These are phyloP conservation scores for Harpegnathos saltator DNA, from an alignment of 1,140 invertebrate species.

Conservation along the genomic window DNA sequence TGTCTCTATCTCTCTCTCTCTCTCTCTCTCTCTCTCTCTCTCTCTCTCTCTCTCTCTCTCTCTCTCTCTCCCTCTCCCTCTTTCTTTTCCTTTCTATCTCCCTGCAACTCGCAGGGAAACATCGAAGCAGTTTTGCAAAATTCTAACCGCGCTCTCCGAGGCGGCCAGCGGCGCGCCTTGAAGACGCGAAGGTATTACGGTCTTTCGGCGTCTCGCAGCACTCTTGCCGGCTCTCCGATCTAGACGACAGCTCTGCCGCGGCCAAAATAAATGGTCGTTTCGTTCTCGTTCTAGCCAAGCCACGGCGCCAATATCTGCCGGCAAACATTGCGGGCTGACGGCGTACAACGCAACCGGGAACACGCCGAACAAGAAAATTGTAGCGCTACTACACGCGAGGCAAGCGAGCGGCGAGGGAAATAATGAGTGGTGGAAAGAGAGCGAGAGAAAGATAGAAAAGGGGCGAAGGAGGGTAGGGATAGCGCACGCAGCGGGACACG, in stretches of 20 bases:
- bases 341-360: slow-evolving; percentile 44
- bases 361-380: slow-evolving; percentile 68
- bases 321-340: slow-evolving; percentile 63
- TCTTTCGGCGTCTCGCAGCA: neutral
- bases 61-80: too few species aligned
- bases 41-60: too few species aligned
- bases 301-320: slow-evolving; percentile 66
- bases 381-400: slow-evolving; percentile 34
- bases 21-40: too few species aligned
- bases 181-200: slow-evolving; percentile 1
- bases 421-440: neutral
- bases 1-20: too few species aligned
- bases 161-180: too few species aligned
- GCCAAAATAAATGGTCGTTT: slow-evolving; percentile 45
- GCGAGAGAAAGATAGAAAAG: neutral
- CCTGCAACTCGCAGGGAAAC: too few species aligned
- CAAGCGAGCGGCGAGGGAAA: neutral
- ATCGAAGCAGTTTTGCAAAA: too few species aligned
- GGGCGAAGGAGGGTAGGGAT: too few species aligned
- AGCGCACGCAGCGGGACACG: too few species aligned
- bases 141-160: too few species aligned
- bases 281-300: slow-evolving; percentile 2
- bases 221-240: slow-evolving; percentile 26
- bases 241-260: slow-evolving; percentile 26
- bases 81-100: too few species aligned